Conservation (phyloP, 2,113 vertebrate genomes). For the Perca fluviatilis region DNA sequence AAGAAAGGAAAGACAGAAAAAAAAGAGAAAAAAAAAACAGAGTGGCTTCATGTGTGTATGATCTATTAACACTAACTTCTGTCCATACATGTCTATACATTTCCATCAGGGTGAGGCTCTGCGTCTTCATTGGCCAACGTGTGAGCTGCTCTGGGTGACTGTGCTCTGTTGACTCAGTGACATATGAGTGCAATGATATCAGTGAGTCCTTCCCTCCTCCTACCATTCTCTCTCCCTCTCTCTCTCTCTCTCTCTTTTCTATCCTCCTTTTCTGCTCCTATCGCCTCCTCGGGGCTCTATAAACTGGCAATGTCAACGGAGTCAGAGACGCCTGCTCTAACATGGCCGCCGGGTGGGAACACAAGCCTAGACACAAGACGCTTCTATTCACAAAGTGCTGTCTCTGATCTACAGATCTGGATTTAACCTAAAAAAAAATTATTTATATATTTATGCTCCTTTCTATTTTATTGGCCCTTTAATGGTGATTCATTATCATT, state of each 20-base stretch:
- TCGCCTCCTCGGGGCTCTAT: slow-evolving; percentile 41
- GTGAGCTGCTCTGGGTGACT: slow-evolving; percentile 31
- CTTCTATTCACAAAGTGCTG: slow-evolving; percentile 1
- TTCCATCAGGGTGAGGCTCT: slow-evolving; percentile 1
- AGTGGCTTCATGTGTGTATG: neutral
- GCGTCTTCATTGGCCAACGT: slow-evolving; percentile 12
- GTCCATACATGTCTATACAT: slow-evolving; percentile 42
- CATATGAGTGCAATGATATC: slow-evolving; percentile 66
- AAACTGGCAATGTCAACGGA: slow-evolving; percentile 56
- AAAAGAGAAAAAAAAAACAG: neutral
- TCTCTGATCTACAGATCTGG: slow-evolving; percentile 28
- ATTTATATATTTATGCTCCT: neutral
- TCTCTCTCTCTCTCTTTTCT: slow-evolving; percentile 6
- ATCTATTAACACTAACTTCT: slow-evolving; percentile 2
- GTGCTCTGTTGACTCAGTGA: slow-evolving; percentile 61
- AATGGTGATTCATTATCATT: slow-evolving; percentile 44
- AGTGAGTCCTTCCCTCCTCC: slow-evolving; percentile 63
- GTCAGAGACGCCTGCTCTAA: slow-evolving; percentile 53
- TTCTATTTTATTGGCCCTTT: neutral
- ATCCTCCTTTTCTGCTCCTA: slow-evolving; percentile 28
- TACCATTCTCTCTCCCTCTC: neutral
- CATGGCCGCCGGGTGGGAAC: slow-evolving; percentile 50
- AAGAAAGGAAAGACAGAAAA: neutral
- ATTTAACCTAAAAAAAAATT: slow-evolving; percentile 1
- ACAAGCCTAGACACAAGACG: slow-evolving; percentile 24